Base-by-base conservation (phyloP, 2,888 invertebrate genomes). In the Drosophila differens region DNA sequence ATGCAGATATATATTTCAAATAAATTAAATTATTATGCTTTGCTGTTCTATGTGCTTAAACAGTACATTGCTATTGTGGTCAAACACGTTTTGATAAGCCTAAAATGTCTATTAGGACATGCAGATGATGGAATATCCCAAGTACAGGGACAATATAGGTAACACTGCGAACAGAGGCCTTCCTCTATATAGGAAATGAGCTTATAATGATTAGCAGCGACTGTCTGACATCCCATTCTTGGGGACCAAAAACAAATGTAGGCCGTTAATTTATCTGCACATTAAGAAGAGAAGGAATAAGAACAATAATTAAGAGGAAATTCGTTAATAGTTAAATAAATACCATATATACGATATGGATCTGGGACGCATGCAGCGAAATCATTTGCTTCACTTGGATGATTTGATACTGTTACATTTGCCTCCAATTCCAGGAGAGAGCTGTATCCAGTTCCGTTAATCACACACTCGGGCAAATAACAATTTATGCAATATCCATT, bases 191-290 rank as follows among this genome's bases (percentile, higher is more conserved):
- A 19, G 9, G 30, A 0, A 32, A 9, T n/a, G 1, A 0, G 1
- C 4, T 1, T 16, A 44, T 58, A 58, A 3, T 4, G 6, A 2
- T 19, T 19, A 16, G n/a, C 4, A 12, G 49, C 37, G 3, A 16
- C 14, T 14, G 51, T 22, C 14, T 41, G 49, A 28, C 68, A 68
- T 2, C 68, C 51, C 30, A 65, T 4, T 2, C 14, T 0, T 3
- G 19, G 14, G 3, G 69, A 57, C 65, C 69, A 69, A 37, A 69
- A 69, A 12, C 69, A 69, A 52, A 57, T 10, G 22, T 69, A 64
- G 19, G 28, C 22, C 35, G 14, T 22, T 22, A 69, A 35, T 6
- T 4, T n/a, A 10, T 3, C 63, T 68, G 30, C 19, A 10, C n/a
- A 22, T 44, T 19, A 14, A 14, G 19, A 30, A 1, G 5, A 30